Conservation (phyloP, 2,113 vertebrate genomes). For the Eurypyga helias region DNA sequence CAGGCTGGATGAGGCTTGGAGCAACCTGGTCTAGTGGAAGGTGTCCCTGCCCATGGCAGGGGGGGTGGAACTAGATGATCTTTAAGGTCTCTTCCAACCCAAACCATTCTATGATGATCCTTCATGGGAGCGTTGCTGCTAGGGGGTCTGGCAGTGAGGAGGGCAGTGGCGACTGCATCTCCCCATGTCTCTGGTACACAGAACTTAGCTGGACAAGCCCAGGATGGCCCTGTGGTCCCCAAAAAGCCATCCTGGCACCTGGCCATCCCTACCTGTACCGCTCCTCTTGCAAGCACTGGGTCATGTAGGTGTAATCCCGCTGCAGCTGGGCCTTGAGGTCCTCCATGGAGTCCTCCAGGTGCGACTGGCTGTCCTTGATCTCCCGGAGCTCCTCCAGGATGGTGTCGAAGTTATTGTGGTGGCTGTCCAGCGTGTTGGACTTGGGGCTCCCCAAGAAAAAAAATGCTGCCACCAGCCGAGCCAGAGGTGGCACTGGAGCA, state of each 20-base stretch:
- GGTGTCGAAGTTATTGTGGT: slow-evolving; percentile 88
- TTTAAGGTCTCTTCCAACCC: too few species aligned
- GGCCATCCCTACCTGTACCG: slow-evolving; percentile 84
- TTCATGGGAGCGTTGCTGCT: neutral
- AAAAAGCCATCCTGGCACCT: neutral
- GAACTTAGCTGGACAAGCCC: neutral
- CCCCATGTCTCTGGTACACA: neutral
- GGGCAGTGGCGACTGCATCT: neutral
- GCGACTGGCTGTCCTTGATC: slow-evolving; percentile 92
- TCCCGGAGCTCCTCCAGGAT: slow-evolving; percentile 93
- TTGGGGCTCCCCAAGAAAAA: slow-evolving; percentile 91
- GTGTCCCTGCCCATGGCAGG: too few species aligned
- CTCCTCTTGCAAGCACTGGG: slow-evolving; percentile 96
- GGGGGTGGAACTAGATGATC: too few species aligned
- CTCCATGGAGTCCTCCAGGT: slow-evolving; percentile 95
- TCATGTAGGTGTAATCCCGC: slow-evolving; percentile 97
- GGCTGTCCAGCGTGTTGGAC: slow-evolving; percentile 85
- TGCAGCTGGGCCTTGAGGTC: slow-evolving; percentile 96
- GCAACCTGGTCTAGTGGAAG: too few species aligned
- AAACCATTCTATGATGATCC: too few species aligned
- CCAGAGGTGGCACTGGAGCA: slow-evolving; percentile 94
- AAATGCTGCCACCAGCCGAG: slow-evolving; percentile 89
- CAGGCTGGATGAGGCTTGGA: too few species aligned
- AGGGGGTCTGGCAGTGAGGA: neutral
- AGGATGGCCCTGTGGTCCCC: neutral